phyloP scores from a whole-genome alignment of 2,113 vertebrate species.

The Callipepla squamata region DNA sequence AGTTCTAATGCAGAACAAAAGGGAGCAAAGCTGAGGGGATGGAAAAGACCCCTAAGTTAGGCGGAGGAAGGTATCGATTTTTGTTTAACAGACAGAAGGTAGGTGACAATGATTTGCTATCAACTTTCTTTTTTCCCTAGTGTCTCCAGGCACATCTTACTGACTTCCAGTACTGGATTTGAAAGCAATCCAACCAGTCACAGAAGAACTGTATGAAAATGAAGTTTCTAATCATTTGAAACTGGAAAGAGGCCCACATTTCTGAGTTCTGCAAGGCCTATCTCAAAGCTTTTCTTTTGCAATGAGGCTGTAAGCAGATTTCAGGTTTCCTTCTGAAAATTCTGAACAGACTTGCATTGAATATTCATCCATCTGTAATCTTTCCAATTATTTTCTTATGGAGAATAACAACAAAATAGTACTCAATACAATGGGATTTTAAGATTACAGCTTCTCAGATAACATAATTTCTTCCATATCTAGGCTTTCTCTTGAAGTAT shows the following conservation, averaged over 20 bases:
- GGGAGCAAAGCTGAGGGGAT: background rate
- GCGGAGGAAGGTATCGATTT: background rate
- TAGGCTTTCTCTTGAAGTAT: background rate
- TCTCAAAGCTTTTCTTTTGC: background rate
- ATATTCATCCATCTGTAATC: background rate
- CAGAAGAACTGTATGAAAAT: background rate
- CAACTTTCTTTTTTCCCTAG: background rate
- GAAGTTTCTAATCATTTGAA: background rate
- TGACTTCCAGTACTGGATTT: background rate
- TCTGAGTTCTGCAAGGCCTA: background rate
- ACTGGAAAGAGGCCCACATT: background rate
- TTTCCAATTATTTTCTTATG: background rate
- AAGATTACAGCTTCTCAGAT: background rate
- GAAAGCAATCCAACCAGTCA: background rate
- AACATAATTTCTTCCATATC: background rate
- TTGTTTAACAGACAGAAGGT: background rate
- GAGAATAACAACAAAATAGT: background rate
- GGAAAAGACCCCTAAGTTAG: background rate
- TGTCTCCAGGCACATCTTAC: background rate
- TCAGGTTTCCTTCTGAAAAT: background rate
- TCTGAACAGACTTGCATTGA: background rate
- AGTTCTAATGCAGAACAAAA: background rate
- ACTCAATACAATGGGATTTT: background rate
- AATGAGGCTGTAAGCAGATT: background rate
- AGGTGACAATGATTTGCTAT: background rate